phyloP scores from a whole-genome alignment of 2,888 invertebrate species.

The Lepidochrysops patricia region DNA sequence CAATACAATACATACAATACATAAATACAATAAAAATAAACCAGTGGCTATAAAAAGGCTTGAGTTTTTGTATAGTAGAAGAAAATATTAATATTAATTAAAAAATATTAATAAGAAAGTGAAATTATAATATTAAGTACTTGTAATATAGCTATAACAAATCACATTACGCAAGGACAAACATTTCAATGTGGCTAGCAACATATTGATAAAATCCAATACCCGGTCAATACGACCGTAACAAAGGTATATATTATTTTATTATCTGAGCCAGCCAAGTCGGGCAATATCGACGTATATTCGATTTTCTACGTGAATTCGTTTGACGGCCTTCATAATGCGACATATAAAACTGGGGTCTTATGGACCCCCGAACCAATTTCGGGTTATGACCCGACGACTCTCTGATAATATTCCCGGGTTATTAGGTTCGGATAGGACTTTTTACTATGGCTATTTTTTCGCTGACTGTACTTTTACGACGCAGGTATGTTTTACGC shows the following conservation, averaged over 20 bases:
- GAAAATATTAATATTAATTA: too few species aligned
- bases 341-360: slow-evolving; percentile 75
- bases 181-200: neutral
- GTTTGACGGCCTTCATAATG: slow-evolving; percentile 76
- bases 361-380: slow-evolving; percentile 76
- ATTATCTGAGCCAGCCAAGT: slow-evolving; percentile 69
- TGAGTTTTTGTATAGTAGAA: too few species aligned
- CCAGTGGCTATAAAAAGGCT: too few species aligned
- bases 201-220: neutral
- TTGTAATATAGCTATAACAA: too few species aligned
- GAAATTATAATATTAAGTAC: too few species aligned
- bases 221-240: slow-evolving; percentile 32
- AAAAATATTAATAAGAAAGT: too few species aligned
- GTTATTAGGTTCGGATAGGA: slow-evolving; percentile 75
- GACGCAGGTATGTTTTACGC: slow-evolving; percentile 57
- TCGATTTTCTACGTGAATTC: slow-evolving; percentile 77
- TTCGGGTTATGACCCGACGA: slow-evolving; percentile 76
- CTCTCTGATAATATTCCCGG: slow-evolving; percentile 74
- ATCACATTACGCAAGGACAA: too few species aligned
- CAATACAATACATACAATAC: too few species aligned
- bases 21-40: too few species aligned
- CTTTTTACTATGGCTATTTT: slow-evolving; percentile 75
- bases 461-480: slow-evolving; percentile 68
- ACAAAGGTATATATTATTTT: slow-evolving; percentile 69
- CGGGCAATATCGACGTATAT: slow-evolving; percentile 72